A percentile compares a stretch with the other conserved stretches of the same genome.
phyloP scores from a whole-genome alignment of 2,888 invertebrate genomes.

The Bembecia ichneumoniformis region DNA sequence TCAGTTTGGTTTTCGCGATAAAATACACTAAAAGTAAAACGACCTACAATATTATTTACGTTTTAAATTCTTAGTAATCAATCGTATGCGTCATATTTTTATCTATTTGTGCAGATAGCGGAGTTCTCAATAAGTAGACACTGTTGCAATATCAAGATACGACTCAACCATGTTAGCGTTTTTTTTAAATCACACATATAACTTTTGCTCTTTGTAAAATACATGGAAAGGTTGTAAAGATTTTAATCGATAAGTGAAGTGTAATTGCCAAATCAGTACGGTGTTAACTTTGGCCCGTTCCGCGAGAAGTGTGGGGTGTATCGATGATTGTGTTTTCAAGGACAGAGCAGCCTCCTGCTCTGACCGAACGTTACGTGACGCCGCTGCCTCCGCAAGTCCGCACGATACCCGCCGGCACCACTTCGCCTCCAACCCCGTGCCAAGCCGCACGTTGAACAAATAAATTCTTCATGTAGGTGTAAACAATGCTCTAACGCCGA shows the following conservation, averaged over 20 bases:
- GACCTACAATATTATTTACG: slow-evolving; percentile 6
- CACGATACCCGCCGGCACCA: background rate
- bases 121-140: background rate
- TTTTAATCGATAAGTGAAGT: background rate
- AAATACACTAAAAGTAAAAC: background rate
- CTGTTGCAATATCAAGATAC: slow-evolving; percentile 6
- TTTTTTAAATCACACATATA: no score
- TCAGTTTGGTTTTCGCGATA: background rate
- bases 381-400: slow-evolving; percentile 9
- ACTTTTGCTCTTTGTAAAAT: no score
- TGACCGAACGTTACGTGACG: slow-evolving; percentile 37
- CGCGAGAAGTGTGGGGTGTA: slow-evolving; percentile 14
- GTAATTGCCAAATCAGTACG: background rate
- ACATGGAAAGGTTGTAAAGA: no score
- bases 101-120: slow-evolving; percentile 8
- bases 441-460: slow-evolving; percentile 8
- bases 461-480: slow-evolving; percentile 2
- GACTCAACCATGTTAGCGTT: no score
- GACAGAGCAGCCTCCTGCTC: slow-evolving; percentile 50
- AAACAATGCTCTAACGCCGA: slow-evolving; percentile 46
- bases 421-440: slow-evolving; percentile 7
- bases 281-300: slow-evolving; percentile 3
- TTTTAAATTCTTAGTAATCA: slow-evolving; percentile 37
- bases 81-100: slow-evolving; percentile 36
- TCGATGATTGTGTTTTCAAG: slow-evolving; percentile 28